phyloP scores from a whole-genome alignment of 2,888 invertebrate genomes.

The Agrenia bidenticulata region DNA sequence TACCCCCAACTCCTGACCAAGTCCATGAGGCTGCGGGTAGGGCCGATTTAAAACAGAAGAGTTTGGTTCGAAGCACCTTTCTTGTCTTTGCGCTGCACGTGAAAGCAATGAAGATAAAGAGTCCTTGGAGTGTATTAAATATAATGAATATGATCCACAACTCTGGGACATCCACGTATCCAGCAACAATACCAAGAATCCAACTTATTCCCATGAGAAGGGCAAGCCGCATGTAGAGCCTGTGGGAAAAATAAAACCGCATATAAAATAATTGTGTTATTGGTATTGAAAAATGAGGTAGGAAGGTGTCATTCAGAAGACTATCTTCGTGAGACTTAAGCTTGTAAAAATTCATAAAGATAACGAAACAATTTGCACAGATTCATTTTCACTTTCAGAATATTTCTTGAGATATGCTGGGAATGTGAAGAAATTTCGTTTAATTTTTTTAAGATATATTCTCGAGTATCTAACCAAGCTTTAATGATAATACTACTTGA shows the following conservation, averaged over 20 bases:
- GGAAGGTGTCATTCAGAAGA: no score
- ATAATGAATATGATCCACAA: slow-evolving; percentile 59
- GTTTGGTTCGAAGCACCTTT: slow-evolving; percentile 43
- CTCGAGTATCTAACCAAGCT: no score
- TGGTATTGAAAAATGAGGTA: no score
- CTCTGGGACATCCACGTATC: slow-evolving; percentile 55
- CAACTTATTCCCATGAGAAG: slow-evolving; percentile 60
- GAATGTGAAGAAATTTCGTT: no score
- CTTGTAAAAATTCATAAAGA: no score
- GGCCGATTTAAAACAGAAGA: slow-evolving; percentile 36
- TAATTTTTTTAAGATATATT: no score
- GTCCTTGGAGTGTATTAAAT: slow-evolving; percentile 59
- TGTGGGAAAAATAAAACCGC: slow-evolving; percentile 52
- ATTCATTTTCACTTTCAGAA: no score
- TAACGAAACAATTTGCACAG: no score
- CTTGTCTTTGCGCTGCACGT: slow-evolving; percentile 59
- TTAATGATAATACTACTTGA: no score
- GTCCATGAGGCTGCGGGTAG: slow-evolving; percentile 50
- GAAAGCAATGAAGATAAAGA: slow-evolving; percentile 60
- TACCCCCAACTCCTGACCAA: slow-evolving; percentile 49
- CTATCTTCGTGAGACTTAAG: no score
- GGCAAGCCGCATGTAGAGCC: slow-evolving; percentile 58
- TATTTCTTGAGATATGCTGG: no score
- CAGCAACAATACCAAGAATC: slow-evolving; percentile 59
- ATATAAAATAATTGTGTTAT: no score